A percentile compares a stretch with the other conserved stretches of the same genome.
Conservation (phyloP, 2,888 invertebrate species). For the Aleiodes alternator region DNA sequence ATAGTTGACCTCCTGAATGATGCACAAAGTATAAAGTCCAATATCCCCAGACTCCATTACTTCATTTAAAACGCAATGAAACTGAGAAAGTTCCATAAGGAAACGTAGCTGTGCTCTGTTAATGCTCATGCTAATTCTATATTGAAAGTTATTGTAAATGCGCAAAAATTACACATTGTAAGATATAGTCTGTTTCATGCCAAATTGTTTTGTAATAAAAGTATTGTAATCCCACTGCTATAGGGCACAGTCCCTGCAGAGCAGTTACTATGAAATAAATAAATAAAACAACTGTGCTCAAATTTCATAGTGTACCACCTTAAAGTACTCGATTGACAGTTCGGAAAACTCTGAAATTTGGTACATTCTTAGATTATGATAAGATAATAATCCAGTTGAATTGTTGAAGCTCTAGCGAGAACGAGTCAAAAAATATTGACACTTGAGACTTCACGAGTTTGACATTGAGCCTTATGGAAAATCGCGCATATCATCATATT, state of each 20-base stretch:
- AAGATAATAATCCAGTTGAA: no score
- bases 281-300: no score
- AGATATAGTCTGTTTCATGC: background rate
- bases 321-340: no score
- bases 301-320: no score
- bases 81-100: background rate
- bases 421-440: no score
- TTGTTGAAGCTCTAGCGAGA: no score
- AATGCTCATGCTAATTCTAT: background rate
- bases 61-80: background rate
- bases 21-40: background rate
- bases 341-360: no score
- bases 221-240: background rate
- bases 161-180: no score
- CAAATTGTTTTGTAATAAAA: background rate
- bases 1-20: background rate
- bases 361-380: no score
- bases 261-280: background rate
- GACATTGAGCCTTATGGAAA: no score
- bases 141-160: background rate
- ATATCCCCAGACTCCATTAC: background rate
- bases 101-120: background rate
- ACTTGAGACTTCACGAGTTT: no score
- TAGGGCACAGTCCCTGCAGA: background rate
- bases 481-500: no score